Evolutionary conservation across 2,888 invertebrate genomes (phyloP).

Genomic region (Graphium colonna): DNA sequence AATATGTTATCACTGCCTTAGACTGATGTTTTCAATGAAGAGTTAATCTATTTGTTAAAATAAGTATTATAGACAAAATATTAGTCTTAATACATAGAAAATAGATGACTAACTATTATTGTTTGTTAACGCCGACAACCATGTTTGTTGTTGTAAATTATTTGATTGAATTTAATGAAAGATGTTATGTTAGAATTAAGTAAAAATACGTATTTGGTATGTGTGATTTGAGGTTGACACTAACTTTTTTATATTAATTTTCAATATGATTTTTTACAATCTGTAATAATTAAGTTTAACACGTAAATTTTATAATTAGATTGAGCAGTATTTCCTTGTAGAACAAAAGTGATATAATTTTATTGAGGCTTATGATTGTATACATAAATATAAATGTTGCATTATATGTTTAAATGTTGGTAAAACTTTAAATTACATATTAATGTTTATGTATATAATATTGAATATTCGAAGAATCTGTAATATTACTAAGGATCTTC

Average conservation of each 20-base stretch:
- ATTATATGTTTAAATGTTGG: conserved; percentile 31
- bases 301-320: conserved; percentile 48
- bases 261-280: conserved; percentile 44
- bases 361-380: conserved; percentile 60
- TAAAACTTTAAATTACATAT: conserved; percentile 7
- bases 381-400: conserved; percentile 34
- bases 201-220: conserved; percentile 49
- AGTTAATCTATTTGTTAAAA: conserved; percentile 59
- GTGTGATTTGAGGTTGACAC: conserved; percentile 59
- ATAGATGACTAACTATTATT: conserved; percentile 43
- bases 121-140: conserved; percentile 68
- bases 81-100: conserved; percentile 43
- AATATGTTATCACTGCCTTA: conserved; percentile 75
- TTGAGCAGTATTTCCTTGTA: conserved; percentile 56
- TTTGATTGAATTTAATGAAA: conserved; percentile 69
- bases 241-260: conserved; percentile 53
- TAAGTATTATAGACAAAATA: conserved; percentile 59
- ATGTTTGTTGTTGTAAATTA: conserved; percentile 69
- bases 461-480: conserved; percentile 3
- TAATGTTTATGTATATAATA: conserved; percentile 16
- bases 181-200: conserved; percentile 52
- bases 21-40: conserved; percentile 72
- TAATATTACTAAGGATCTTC: conserved; percentile 8
- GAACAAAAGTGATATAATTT: conserved; percentile 59
- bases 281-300: conserved; percentile 40